Base-by-base conservation (phyloP, 2,888 invertebrate species). In the Lacanobia wlatinum region DNA sequence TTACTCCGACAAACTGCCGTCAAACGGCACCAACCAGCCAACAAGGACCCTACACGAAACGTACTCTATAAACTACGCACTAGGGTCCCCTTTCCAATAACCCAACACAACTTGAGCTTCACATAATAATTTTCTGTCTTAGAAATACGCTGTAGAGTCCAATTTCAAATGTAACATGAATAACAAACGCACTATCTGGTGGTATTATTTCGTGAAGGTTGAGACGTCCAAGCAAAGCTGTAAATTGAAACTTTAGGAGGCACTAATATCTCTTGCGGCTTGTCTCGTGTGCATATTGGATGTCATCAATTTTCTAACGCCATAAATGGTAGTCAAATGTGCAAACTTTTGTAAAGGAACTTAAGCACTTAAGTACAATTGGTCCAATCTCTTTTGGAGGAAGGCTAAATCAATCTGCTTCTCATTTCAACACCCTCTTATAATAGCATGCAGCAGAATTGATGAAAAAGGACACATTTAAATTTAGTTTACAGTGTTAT, bases 1-100 rank as follows among this genome's bases (percentile, higher is more conserved):
- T 96, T 96, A 96, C 94, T 93, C 91, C 95, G 92, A 95, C 95
- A 95, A 96, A 96, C 94, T 94, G 93, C 95, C 93, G 93, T 95
- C 95, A 95, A 95, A 94, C 93, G 93, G 91, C 92, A 92, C 90
- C 91, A 90, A 86, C 88, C 88, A 86, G 78, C 80, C 75, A 68
- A 66, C 67, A 69, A 64, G 48, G 76, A 76, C 66, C 79, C 82
- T 69, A 78, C 48, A 86, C 82, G 83, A 91, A 91, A 84, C 84
- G 78, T 77, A 87, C 92, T 88, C 83, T 93, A 84, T 73, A 23
- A n/a, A 64, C 68, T 70, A 68, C 69, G 72, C 63, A 72, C 80
- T 89, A 94, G 87, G 88, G 85, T 76, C 79, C 74, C 71, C 84
- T 92, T 92, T 92, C 62, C 84, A 73, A 85, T 79, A 79, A 62